Evolutionary conservation across 2,797 vertebrate species (phyloP), one percentile per base, ranked within the genome.

Genomic region (Mycteria americana): DNA sequence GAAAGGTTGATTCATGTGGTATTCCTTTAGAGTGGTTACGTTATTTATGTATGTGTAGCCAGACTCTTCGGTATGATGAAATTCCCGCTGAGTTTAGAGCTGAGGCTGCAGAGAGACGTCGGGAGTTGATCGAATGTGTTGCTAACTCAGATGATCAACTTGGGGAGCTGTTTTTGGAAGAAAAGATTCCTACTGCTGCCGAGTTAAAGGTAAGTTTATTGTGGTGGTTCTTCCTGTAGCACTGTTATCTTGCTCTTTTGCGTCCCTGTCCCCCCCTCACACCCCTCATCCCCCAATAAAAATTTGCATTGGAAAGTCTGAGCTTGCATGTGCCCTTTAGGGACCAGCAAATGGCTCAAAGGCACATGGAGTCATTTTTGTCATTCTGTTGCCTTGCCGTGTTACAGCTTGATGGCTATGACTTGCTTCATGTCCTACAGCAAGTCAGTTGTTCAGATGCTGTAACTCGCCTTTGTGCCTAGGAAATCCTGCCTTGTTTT

Each of bases 151-250:
- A 99, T 19, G 99, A 99, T 70, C 96, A 96, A 2, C 97, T 99
- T 60, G 99, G 99, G 39, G 99, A 99, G 97, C 98, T 99, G 92
- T 99, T 99, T 93, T 96, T 99, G 95, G 99, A 99, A 91, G 99
- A 99, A 93, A 99, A 98, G 93, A 79, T 98, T 23, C 99, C 99
- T 57, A 98, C 98, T 2, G 94, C 97, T 46, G 95, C 97, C 1
- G 99, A 99, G 31, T 78, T 99, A 56, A 99, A 99, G 99, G 99
- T 99, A 92, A 89, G 75, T 84, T 7, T 8, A 21, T 16, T 6
- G 35, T 13, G n/a, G 43, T 70, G 27, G 0, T 48, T 73, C 39
- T 74, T 76, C 50, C 63, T 27, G 15, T 45, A 23, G 23, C 9
- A 3, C 45, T 21, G 1, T 7, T 23, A 17, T 4, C 27, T 69